A percentile compares a stretch with the other conserved stretches of the same genome.
phyloP scores from a whole-genome alignment of 2,888 invertebrate genomes.

The Ditylenchus weischeri region DNA sequence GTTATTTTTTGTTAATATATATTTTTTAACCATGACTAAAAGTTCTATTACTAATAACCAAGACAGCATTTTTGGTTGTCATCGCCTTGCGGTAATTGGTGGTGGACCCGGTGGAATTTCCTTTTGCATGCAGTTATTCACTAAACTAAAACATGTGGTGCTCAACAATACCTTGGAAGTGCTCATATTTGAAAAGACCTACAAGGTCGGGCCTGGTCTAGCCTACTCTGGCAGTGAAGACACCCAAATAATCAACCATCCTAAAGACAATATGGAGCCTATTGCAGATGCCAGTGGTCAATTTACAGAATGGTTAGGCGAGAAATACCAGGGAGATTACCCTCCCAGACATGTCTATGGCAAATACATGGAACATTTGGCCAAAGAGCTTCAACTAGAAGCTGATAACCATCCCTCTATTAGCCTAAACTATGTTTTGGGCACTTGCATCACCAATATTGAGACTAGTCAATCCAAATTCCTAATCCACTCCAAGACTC shows the following conservation, averaged over 20 bases:
- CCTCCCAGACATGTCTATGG: not conserved
- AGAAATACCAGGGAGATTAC: not conserved
- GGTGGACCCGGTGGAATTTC: slow-evolving; percentile 1
- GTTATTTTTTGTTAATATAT: too few relatives aligned
- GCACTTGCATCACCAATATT: too few relatives aligned
- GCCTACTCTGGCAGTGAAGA: not conserved
- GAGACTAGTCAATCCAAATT: too few relatives aligned
- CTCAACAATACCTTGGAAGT: not conserved
- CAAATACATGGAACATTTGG: not conserved
- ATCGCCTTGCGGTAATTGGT: not conserved
- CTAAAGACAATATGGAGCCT: not conserved
- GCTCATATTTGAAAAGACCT: not conserved
- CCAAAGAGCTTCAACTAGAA: not conserved
- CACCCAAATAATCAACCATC: not conserved
- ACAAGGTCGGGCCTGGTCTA: not conserved
- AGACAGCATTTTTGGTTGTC: not conserved
- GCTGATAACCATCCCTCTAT: too few relatives aligned
- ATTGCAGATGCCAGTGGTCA: not conserved
- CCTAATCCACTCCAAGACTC: too few relatives aligned
- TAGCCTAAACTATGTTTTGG: too few relatives aligned
- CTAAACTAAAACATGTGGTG: not conserved
- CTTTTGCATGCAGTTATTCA: not conserved
- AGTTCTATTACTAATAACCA: too few relatives aligned
- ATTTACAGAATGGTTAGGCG: not conserved
- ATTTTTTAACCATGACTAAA: too few relatives aligned